A percentile compares a stretch with the other conserved stretches of the same genome.
phyloP scores from a whole-genome alignment of 2,888 invertebrate species.

The Idaea aversata region DNA sequence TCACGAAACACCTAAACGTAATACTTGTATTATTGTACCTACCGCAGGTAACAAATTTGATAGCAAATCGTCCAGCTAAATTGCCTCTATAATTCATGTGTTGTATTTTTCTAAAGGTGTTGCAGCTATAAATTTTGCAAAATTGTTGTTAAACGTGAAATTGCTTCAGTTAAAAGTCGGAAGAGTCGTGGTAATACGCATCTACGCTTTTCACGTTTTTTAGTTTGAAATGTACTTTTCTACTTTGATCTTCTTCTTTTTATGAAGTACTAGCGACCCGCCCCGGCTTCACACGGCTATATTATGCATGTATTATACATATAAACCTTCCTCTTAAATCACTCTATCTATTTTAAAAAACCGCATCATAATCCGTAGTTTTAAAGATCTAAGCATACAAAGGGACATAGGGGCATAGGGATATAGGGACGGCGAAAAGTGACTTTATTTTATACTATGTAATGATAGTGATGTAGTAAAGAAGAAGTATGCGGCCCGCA shows the following conservation, averaged over 20 bases:
- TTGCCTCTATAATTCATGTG: constrained; percentile 23
- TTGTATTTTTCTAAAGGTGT: constrained; percentile 1
- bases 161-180: not conserved
- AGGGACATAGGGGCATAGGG: too few species aligned
- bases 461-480: too few species aligned
- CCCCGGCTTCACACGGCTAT: too few species aligned
- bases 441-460: too few species aligned
- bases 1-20: constrained; percentile 8
- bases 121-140: not conserved
- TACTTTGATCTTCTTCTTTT: not conserved
- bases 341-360: too few species aligned
- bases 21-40: not conserved
- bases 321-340: too few species aligned
- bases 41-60: constrained; percentile 24
- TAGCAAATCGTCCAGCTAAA: constrained; percentile 24
- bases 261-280: too few species aligned
- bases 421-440: too few species aligned
- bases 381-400: too few species aligned
- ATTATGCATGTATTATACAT: too few species aligned
- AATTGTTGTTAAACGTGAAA: not conserved
- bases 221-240: not conserved
- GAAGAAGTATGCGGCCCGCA: too few species aligned
- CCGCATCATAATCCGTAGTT: too few species aligned
- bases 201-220: not conserved
- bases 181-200: not conserved